phyloP scores from a whole-genome alignment of 2,888 invertebrate species.

The Sminthurides aquaticus region DNA sequence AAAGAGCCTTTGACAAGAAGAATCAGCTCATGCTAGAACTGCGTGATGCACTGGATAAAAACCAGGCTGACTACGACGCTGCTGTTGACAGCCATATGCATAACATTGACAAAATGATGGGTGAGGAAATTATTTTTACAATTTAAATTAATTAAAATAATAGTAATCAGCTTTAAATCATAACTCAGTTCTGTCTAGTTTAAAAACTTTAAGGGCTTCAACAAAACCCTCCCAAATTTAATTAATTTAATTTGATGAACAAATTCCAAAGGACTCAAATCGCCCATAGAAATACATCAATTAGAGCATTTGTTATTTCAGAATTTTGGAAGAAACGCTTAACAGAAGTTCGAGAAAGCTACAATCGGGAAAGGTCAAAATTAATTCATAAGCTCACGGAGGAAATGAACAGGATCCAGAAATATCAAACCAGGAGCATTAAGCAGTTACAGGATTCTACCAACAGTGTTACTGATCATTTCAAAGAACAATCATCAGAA shows the following conservation, averaged over 20 bases:
- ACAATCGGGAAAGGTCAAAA: conserved; percentile 26
- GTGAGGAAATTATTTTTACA: conserved; percentile 23
- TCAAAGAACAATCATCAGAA: conserved; percentile 31
- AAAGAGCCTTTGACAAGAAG: conserved; percentile 39
- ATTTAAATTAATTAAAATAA: no score
- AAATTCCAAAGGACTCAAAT: no score
- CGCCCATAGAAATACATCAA: no score
- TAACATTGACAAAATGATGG: conserved; percentile 39
- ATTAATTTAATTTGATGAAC: no score
- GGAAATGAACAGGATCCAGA: conserved; percentile 34
- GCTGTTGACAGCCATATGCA: conserved; percentile 40
- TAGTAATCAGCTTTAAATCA: no score
- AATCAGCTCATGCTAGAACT: conserved; percentile 38
- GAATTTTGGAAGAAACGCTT: conserved; percentile 38
- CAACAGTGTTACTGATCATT: conserved; percentile 27
- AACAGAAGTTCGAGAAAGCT: conserved; percentile 30
- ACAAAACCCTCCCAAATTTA: no score
- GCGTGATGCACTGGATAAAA: conserved; percentile 31
- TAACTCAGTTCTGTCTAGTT: no score
- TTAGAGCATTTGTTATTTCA: no score
- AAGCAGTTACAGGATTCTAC: conserved; percentile 30
- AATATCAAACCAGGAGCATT: conserved; percentile 35
- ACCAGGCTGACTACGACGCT: conserved; percentile 38
- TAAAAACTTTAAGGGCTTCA: no score
- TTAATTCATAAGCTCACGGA: conserved; percentile 26